A percentile compares a stretch with the other conserved stretches of the same genome.
Evolutionary conservation across 2,797 vertebrate species (phyloP).

Genomic region (Sebastes steindachneri): DNA sequence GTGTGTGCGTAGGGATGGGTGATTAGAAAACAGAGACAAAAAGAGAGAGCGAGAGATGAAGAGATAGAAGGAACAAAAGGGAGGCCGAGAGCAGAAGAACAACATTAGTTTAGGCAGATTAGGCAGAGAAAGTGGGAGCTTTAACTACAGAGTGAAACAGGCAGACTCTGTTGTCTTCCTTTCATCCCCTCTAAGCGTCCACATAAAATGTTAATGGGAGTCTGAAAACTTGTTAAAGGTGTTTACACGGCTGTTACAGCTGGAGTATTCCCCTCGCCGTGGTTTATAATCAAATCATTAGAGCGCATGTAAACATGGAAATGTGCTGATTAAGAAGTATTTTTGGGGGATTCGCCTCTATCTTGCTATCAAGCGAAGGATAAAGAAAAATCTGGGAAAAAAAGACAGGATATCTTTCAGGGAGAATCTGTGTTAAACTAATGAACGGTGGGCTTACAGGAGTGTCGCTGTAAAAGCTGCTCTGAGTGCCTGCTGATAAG

Average conservation of each 20-base stretch:
- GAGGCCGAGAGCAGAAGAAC: neutral
- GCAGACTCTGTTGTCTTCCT: neutral
- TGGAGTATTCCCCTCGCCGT: neutral
- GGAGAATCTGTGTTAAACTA: neutral
- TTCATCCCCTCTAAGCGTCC: slow-evolving; percentile 1
- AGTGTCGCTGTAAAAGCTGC: neutral
- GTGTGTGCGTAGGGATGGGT: neutral
- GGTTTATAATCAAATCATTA: slow-evolving; percentile 3
- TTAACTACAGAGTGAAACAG: slow-evolving; percentile 15
- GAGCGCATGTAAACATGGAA: neutral
- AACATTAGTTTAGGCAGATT: neutral
- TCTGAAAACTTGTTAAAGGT: slow-evolving; percentile 41
- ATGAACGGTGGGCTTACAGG: neutral
- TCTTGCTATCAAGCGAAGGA: neutral
- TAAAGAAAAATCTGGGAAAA: neutral
- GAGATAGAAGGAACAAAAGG: slow-evolving; percentile 26
- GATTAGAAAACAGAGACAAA: slow-evolving; percentile 18
- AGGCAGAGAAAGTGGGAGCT: neutral
- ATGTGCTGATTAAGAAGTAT: slow-evolving; percentile 17
- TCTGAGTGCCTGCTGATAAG: slow-evolving; percentile 48
- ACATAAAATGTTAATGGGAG: slow-evolving; percentile 59
- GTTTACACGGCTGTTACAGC: slow-evolving; percentile 42
- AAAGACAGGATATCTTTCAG: neutral
- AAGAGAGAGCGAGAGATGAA: neutral
- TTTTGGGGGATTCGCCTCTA: neutral